Conservation (phyloP, 1,140 invertebrate genomes). For the Polypedilum vanderplanki region DNA sequence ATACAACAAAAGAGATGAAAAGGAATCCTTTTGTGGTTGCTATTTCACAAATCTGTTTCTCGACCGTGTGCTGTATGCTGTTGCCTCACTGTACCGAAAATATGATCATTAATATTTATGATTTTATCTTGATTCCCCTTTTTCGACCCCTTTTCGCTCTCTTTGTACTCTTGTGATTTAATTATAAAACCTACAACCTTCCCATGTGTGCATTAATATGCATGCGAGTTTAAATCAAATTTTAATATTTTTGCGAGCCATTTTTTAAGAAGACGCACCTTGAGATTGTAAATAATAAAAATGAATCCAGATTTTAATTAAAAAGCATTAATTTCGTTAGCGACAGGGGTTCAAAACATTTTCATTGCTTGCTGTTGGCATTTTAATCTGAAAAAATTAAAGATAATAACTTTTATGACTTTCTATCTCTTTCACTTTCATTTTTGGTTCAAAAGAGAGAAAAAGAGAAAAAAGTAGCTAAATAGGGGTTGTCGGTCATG, state of each 20-base stretch:
- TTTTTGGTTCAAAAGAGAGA: too few relatives aligned
- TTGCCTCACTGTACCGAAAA: background rate
- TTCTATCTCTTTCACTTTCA: background rate
- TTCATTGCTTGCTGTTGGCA: background rate
- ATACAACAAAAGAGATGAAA: background rate
- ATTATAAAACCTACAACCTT: background rate
- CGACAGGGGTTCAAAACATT: background rate
- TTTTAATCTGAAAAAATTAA: conserved; percentile 26
- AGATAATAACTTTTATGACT: conserved; percentile 28
- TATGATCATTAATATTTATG: conserved; percentile 20
- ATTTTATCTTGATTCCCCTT: too few relatives aligned
- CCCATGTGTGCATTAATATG: conserved; percentile 9
- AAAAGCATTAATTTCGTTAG: conserved; percentile 24
- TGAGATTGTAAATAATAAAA: background rate
- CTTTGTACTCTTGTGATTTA: background rate
- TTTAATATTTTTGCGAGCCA: too few relatives aligned
- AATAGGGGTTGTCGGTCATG: background rate
- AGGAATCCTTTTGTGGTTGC: background rate
- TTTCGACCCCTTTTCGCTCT: background rate
- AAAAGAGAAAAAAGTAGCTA: background rate
- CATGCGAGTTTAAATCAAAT: background rate
- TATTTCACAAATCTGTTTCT: background rate
- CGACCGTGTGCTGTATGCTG: background rate
- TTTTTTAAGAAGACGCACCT: too few relatives aligned
- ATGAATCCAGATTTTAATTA: conserved; percentile 23